A percentile compares a stretch with the other conserved stretches of the same genome.
Conservation (phyloP, 2,888 invertebrate genomes). For the Melieria crassipennis region DNA sequence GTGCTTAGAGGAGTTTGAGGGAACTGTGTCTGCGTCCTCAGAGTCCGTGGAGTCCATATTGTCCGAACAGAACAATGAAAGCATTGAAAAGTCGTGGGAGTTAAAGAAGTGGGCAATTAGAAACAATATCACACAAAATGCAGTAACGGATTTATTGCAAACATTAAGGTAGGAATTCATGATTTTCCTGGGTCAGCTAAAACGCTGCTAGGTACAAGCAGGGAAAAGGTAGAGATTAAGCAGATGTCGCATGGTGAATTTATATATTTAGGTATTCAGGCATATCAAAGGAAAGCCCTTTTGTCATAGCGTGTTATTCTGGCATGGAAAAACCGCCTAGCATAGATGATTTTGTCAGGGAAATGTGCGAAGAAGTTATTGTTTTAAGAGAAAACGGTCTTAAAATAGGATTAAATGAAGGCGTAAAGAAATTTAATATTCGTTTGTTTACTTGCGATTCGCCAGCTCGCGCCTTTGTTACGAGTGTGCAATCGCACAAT, state of each 20-base stretch:
- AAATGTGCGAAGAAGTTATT: no score
- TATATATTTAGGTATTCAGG: neutral
- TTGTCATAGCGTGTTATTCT: neutral
- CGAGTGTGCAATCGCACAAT: no score
- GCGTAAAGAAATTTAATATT: no score
- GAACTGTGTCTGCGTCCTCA: no score
- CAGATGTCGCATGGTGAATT: neutral
- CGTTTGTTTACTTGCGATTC: no score
- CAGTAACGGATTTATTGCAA: neutral
- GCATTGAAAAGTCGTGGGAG: neutral
- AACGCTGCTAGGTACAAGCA: neutral
- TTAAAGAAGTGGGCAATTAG: neutral
- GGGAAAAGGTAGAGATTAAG: neutral
- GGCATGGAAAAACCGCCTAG: no score
- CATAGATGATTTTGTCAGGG: no score
- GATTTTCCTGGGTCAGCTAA: neutral
- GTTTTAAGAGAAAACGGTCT: no score
- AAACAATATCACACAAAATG: neutral
- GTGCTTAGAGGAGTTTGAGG: no score
- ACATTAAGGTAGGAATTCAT: neutral
- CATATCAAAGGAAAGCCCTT: neutral
- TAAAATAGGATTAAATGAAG: no score
- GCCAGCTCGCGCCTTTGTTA: no score
- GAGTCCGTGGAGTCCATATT: no score
- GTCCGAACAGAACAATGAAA: neutral